These are phyloP conservation scores for Myotis vivesi DNA, from an alignment of 2,797 vertebrate genomes.

Conservation along the genomic window DNA sequence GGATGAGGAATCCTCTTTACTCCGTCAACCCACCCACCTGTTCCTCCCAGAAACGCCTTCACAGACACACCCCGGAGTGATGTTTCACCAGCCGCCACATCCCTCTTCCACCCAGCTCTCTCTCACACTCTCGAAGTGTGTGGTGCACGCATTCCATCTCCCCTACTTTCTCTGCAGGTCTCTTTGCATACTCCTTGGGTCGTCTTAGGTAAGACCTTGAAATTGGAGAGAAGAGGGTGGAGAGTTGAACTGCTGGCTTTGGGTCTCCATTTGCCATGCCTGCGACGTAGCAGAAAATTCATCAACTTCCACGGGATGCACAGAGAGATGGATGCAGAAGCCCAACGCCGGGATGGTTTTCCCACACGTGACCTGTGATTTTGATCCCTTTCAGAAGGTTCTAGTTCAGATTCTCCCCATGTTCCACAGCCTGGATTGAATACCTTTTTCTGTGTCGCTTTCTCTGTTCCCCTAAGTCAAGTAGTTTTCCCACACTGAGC, in stretches of 20 bases:
- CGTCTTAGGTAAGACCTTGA: not conserved
- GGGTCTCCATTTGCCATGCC: not conserved
- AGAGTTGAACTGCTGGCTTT: not conserved
- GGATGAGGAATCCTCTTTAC: not conserved
- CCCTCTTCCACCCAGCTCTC: no score
- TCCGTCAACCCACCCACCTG: not conserved
- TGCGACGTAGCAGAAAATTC: not conserved
- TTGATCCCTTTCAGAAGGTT: not conserved
- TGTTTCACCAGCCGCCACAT: not conserved
- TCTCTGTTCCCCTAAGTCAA: conserved; percentile 4
- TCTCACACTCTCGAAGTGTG: not conserved
- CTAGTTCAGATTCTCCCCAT: not conserved
- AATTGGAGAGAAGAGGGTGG: not conserved
- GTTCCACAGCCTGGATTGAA: conserved; percentile 34
- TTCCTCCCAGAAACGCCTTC: not conserved
- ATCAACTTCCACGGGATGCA: not conserved
- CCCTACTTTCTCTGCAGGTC: not conserved
- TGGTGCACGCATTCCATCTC: not conserved
- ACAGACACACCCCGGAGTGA: not conserved
- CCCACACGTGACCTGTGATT: not conserved
- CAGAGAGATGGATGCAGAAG: not conserved
- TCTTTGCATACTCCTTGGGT: not conserved
- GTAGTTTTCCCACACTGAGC: not conserved
- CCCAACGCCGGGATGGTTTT: not conserved
- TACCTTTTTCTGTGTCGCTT: not conserved